Evolutionary conservation across 2,797 vertebrate genomes (phyloP).

Genomic region (Chelon auratus): DNA sequence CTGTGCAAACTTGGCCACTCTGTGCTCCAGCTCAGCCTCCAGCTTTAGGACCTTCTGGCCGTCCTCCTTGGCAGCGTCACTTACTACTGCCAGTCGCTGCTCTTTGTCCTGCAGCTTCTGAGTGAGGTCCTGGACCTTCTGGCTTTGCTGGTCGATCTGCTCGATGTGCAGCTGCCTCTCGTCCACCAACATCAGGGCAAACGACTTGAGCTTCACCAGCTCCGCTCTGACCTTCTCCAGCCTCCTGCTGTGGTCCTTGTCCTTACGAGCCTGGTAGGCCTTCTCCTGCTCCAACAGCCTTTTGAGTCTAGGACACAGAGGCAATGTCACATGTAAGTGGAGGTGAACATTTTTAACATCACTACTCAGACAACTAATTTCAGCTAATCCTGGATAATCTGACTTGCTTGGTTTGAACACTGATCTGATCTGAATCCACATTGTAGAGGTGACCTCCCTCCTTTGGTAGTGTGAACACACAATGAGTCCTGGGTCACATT

Average conservation of each 20-base stretch:
- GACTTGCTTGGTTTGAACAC: no score
- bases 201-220: conserved; percentile 94
- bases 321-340: neutral
- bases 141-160: conserved; percentile 92
- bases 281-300: conserved; percentile 96
- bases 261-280: conserved; percentile 91
- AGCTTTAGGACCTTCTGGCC: conserved; percentile 89
- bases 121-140: conserved; percentile 91
- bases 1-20: conserved; percentile 84
- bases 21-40: conserved; percentile 90
- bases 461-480: no score
- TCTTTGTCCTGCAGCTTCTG: conserved; percentile 92
- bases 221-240: conserved; percentile 92
- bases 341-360: neutral
- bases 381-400: no score
- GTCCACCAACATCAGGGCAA: conserved; percentile 96
- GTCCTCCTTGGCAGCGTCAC: conserved; percentile 87
- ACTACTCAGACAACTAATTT: neutral
- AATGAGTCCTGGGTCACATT: no score
- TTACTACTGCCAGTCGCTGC: conserved; percentile 83
- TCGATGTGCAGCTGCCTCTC: conserved; percentile 95
- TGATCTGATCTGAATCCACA: no score
- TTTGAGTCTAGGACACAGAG: conserved; percentile 87
- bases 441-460: no score
- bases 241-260: conserved; percentile 91